Conservation (phyloP, 2,797 vertebrate species). For the Coccyzus lansbergi region DNA sequence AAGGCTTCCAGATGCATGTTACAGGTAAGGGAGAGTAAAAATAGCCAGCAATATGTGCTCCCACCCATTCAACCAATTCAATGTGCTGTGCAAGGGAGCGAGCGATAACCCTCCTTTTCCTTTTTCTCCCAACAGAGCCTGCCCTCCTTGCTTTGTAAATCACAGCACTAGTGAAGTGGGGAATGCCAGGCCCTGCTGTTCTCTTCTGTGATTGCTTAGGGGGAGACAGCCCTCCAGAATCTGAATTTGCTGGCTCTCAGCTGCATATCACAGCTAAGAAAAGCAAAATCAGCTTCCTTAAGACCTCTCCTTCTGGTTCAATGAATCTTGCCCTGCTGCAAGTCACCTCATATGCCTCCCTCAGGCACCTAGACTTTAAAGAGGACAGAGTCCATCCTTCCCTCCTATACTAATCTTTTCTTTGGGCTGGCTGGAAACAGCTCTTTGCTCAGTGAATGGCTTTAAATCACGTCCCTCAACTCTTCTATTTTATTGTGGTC, state of each 20-base stretch:
- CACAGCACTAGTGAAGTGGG: fast-evolving
- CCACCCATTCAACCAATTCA: background rate
- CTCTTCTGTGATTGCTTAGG: background rate
- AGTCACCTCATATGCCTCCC: background rate
- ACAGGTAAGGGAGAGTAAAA: background rate
- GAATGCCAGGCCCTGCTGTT: background rate
- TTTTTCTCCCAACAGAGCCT: background rate
- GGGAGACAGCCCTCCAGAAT: background rate
- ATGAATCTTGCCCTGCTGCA: background rate
- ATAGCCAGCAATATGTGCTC: background rate
- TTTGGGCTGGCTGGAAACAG: background rate
- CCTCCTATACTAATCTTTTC: background rate
- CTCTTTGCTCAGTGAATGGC: background rate
- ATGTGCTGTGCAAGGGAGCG: background rate
- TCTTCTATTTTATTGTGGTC: conserved; percentile 37
- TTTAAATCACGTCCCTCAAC: conserved; percentile 18
- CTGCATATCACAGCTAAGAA: background rate
- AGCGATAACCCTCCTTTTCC: background rate
- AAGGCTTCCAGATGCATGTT: background rate
- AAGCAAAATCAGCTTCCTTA: conserved; percentile 12
- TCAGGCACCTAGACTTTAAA: background rate
- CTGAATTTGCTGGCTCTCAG: background rate
- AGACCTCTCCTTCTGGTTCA: conserved; percentile 29
- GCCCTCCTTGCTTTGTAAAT: background rate
- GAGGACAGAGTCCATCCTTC: conserved; percentile 13